Conservation (phyloP, 2,888 invertebrate genomes). For the Stramonita haemastoma region DNA sequence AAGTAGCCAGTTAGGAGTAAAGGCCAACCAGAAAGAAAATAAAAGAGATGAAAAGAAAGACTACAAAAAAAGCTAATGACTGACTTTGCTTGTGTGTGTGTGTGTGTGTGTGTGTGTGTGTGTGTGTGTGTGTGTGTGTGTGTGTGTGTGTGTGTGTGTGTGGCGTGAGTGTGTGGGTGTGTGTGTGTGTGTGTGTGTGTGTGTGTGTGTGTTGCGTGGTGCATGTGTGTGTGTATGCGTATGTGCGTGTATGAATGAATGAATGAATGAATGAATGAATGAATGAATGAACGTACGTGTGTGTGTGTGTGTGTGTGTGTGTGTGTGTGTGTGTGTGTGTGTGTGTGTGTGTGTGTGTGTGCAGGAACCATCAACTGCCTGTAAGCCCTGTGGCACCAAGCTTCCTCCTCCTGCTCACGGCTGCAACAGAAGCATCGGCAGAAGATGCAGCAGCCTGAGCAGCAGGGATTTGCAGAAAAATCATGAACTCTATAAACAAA, state of each 20-base stretch:
- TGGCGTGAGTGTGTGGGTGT: neutral
- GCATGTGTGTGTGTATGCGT: neutral
- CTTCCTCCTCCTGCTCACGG: too few species aligned
- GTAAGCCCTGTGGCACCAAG: too few species aligned
- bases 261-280: neutral
- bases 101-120: constrained; percentile 1
- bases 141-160: neutral
- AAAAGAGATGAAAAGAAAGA: neutral
- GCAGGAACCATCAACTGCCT: neutral
- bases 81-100: too few species aligned
- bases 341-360: neutral
- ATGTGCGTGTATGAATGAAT: neutral
- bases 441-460: too few species aligned
- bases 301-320: neutral
- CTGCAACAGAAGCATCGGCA: too few species aligned
- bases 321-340: neutral
- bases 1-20: neutral
- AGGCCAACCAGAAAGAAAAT: neutral
- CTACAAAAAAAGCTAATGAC: neutral
- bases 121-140: neutral
- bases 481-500: too few species aligned
- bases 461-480: too few species aligned
- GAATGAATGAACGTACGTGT: neutral
- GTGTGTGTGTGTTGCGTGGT: neutral
- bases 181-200: neutral